Evolutionary conservation across 2,113 vertebrate genomes (phyloP).

Genomic region (Tetrax tetrax): DNA sequence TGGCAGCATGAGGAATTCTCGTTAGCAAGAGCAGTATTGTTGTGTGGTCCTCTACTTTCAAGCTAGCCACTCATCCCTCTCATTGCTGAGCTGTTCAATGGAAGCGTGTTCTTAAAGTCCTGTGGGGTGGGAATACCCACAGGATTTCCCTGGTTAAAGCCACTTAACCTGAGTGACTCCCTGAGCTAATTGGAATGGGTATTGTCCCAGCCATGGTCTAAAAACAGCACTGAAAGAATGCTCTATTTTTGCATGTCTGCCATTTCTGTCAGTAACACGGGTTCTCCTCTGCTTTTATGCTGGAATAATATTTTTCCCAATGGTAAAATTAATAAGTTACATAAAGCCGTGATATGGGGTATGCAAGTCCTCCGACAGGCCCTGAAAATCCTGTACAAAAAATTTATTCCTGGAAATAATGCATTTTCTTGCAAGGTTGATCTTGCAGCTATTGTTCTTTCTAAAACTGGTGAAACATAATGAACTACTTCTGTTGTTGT

Average conservation of each 20-base stretch:
- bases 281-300: background rate
- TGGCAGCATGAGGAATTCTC: background rate
- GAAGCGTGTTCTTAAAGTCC: background rate
- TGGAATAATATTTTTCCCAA: background rate
- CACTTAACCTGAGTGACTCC: background rate
- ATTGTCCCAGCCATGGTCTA: background rate
- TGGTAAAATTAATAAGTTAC: background rate
- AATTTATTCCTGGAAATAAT: accelerated
- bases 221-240: background rate
- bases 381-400: background rate
- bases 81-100: background rate
- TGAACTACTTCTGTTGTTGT: background rate
- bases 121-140: background rate
- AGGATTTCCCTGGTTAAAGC: background rate
- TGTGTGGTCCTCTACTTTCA: background rate
- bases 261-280: background rate
- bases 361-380: background rate
- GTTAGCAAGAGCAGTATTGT: background rate
- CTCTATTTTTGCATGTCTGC: background rate
- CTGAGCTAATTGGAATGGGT: background rate
- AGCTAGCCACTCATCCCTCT: background rate
- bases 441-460: background rate
- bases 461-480: accelerated
- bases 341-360: background rate
- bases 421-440: background rate